A percentile compares a stretch with the other conserved stretches of the same genome.
Conservation (phyloP, 2,113 vertebrate genomes). For the Rhea americana region DNA sequence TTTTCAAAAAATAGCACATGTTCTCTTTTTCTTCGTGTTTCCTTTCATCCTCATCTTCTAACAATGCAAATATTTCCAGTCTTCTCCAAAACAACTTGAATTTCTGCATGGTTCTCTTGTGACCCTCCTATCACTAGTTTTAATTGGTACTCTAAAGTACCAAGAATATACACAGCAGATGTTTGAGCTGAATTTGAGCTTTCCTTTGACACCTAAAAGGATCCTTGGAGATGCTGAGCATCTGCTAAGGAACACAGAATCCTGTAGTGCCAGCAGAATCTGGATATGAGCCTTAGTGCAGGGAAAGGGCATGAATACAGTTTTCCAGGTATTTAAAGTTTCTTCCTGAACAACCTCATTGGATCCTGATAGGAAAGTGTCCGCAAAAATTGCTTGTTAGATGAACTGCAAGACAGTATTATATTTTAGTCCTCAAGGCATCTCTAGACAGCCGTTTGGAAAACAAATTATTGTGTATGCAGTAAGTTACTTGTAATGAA, state of each 20-base stretch:
- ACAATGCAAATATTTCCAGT: not conserved
- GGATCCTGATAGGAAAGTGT: not conserved
- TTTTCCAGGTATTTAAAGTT: not conserved
- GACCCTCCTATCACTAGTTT: not conserved
- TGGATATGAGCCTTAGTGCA: not conserved
- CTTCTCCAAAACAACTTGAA: not conserved
- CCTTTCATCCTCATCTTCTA: not conserved
- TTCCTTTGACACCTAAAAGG: not conserved
- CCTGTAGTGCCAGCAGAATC: not conserved
- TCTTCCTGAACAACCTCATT: not conserved
- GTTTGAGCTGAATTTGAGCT: not conserved
- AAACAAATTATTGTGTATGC: not conserved
- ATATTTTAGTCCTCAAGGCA: not conserved
- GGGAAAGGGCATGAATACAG: not conserved
- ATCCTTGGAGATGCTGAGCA: not conserved
- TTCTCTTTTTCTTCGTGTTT: not conserved
- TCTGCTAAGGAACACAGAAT: not conserved
- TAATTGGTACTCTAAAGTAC: not conserved
- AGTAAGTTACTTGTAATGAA: not conserved
- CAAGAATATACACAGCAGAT: not conserved
- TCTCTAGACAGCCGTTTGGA: not conserved
- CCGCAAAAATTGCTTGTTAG: not conserved
- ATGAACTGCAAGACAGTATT: not conserved
- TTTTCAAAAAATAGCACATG: not conserved
- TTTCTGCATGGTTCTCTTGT: not conserved